Evolutionary conservation across 2,797 vertebrate genomes (phyloP).

Genomic region (Falco novaeseelandiae): DNA sequence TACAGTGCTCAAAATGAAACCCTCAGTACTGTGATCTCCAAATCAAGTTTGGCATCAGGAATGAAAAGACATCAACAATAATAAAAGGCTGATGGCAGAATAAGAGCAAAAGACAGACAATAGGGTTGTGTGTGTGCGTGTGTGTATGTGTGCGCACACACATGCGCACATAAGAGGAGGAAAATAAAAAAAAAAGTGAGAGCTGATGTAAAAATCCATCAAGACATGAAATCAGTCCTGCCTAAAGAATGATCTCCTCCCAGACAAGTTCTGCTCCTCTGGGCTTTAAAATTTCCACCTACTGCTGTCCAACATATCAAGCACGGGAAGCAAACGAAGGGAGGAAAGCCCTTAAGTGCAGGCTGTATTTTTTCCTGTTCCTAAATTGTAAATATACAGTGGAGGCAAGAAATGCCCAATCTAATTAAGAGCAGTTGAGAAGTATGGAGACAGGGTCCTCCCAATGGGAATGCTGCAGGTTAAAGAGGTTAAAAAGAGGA

Average conservation of each 20-base stretch:
- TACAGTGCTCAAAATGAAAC: constrained; percentile 71
- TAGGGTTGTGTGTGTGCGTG: background rate
- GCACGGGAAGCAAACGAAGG: constrained; percentile 2
- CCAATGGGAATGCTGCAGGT: constrained; percentile 71
- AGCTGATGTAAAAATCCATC: constrained; percentile 45
- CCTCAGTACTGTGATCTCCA: constrained; percentile 70
- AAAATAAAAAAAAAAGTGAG: background rate
- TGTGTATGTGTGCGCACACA: fast-evolving
- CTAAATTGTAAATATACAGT: constrained; percentile 71
- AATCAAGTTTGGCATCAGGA: constrained; percentile 82
- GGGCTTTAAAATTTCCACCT: constrained; percentile 68
- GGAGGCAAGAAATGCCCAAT: constrained; percentile 71
- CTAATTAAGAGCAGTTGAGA: constrained; percentile 73
- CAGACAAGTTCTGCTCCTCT: constrained; percentile 41
- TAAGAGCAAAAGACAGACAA: constrained; percentile 53
- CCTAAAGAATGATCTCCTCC: background rate
- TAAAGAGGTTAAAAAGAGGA: constrained; percentile 76
- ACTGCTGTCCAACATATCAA: constrained; percentile 40
- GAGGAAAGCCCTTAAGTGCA: constrained; percentile 50
- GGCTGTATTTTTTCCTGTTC: constrained; percentile 63
- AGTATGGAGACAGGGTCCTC: constrained; percentile 70
- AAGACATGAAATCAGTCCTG: background rate
- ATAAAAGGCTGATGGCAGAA: constrained; percentile 73
- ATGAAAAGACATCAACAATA: constrained; percentile 81
- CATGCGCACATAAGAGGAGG: background rate